Percentiles rank a stretch among this genome's conserved stretches.
These are phyloP conservation scores for Autographa gamma DNA, from an alignment of 2,888 invertebrate genomes.

Conservation along the genomic window DNA sequence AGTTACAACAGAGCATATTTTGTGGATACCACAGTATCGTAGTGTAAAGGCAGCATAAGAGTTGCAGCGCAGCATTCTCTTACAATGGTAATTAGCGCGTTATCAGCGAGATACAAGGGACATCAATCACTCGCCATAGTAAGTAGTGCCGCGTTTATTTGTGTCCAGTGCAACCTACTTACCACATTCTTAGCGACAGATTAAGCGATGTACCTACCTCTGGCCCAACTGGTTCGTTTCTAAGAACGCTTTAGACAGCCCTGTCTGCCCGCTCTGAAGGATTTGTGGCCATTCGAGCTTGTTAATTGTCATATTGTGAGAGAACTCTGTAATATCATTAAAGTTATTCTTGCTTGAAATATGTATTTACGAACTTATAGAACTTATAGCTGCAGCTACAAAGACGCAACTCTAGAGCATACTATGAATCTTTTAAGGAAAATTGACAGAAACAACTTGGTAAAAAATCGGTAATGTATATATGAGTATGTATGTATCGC, in stretches of 20 bases:
- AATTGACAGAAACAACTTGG: background rate
- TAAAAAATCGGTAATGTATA: too few species aligned
- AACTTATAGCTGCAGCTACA: background rate
- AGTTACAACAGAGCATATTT: background rate
- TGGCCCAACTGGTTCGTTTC: slow-evolving; percentile 40
- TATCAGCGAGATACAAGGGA: slow-evolving; percentile 44
- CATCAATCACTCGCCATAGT: slow-evolving; percentile 45
- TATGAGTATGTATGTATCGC: too few species aligned
- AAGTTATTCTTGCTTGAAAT: background rate
- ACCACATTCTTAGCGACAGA: slow-evolving; percentile 53
- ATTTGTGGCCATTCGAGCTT: background rate
- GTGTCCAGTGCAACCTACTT: slow-evolving; percentile 55
- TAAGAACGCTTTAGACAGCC: slow-evolving; percentile 21
- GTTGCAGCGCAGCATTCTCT: slow-evolving; percentile 40
- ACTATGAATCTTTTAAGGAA: too few species aligned
- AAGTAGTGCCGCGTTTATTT: slow-evolving; percentile 48
- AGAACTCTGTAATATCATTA: background rate
- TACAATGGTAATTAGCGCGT: slow-evolving; percentile 43
- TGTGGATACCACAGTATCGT: background rate
- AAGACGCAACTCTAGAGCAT: background rate
- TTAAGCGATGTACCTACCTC: slow-evolving; percentile 44
- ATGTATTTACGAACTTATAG: background rate
- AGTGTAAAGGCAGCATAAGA: slow-evolving; percentile 8
- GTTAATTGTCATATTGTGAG: slow-evolving; percentile 4
- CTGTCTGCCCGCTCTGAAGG: background rate